A percentile compares a stretch with the other conserved stretches of the same genome.
These are phyloP conservation scores for Chlorops oryzae DNA, from an alignment of 1,140 invertebrate genomes.

Conservation along the genomic window DNA sequence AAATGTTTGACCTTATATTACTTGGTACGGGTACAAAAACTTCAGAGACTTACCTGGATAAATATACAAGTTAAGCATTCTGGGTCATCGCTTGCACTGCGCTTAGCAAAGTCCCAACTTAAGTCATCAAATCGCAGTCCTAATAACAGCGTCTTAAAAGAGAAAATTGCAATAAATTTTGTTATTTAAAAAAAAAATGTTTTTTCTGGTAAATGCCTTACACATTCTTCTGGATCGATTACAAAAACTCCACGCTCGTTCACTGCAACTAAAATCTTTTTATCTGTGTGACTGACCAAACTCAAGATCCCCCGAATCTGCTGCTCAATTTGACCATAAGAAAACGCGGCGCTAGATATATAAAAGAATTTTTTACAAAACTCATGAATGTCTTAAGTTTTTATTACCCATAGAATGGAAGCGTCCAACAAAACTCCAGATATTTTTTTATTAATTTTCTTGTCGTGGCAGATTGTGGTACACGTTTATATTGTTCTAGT, in stretches of 20 bases:
- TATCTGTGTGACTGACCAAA: slow-evolving; percentile 77
- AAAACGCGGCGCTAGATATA: slow-evolving; percentile 67
- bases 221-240: slow-evolving; percentile 77
- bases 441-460: slow-evolving; percentile 81
- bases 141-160: slow-evolving; percentile 68
- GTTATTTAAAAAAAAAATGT: too few species aligned
- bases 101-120: slow-evolving; percentile 83
- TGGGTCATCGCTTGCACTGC: slow-evolving; percentile 74
- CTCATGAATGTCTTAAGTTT: not conserved
- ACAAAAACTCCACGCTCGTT: slow-evolving; percentile 81
- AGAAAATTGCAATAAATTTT: too few species aligned
- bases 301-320: slow-evolving; percentile 76
- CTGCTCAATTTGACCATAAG: slow-evolving; percentile 85
- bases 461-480: slow-evolving; percentile 70
- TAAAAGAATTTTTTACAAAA: not conserved
- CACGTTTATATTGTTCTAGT: slow-evolving; percentile 79
- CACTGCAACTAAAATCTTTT: slow-evolving; percentile 79
- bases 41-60: slow-evolving; percentile 60
- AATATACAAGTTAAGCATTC: slow-evolving; percentile 86
- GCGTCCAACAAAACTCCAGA: slow-evolving; percentile 79
- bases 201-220: too few species aligned
- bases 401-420: slow-evolving; percentile 81
- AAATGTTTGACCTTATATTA: too few species aligned
- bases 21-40: too few species aligned
- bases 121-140: slow-evolving; percentile 81